These are phyloP conservation scores for Leptobrachium leishanense DNA, from an alignment of 2,113 vertebrate species.

Conservation along the genomic window DNA sequence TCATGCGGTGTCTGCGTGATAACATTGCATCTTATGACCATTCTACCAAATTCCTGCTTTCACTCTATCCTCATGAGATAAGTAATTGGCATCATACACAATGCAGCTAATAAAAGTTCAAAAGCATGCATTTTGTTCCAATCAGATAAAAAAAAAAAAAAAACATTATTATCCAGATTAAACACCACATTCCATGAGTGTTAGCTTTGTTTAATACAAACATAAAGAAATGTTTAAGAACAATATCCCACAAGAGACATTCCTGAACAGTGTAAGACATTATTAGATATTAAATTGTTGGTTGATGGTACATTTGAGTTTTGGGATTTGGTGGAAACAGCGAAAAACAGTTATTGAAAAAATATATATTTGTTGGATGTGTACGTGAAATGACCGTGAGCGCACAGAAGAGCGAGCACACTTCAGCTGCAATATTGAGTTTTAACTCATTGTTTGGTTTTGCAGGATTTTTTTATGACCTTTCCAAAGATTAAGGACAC, in stretches of 20 bases:
- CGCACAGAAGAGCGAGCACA: too few relatives aligned
- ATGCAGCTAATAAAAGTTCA: neutral
- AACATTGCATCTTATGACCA: neutral
- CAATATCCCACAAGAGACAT: neutral
- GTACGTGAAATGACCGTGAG: too few relatives aligned
- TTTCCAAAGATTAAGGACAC: too few relatives aligned
- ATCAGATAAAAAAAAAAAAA: neutral
- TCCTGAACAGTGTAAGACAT: neutral
- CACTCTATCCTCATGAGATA: neutral
- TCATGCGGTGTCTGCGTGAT: neutral
- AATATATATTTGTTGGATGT: too few relatives aligned
- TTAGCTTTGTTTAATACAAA: neutral
- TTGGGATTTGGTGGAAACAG: neutral
- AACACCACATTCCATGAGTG: neutral
- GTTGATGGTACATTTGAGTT: neutral
- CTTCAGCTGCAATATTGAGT: too few relatives aligned
- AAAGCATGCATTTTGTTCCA: neutral
- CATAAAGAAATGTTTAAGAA: neutral
- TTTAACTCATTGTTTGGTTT: too few relatives aligned
- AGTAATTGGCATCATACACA: neutral
- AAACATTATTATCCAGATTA: neutral
- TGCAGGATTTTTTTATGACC: too few relatives aligned
- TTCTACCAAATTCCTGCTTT: neutral
- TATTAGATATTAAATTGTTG: slow-evolving; percentile 2
- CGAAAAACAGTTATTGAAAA: neutral